Evolutionary conservation across 2,888 invertebrate species (phyloP).

Genomic region (Epinotia brunnichana): DNA sequence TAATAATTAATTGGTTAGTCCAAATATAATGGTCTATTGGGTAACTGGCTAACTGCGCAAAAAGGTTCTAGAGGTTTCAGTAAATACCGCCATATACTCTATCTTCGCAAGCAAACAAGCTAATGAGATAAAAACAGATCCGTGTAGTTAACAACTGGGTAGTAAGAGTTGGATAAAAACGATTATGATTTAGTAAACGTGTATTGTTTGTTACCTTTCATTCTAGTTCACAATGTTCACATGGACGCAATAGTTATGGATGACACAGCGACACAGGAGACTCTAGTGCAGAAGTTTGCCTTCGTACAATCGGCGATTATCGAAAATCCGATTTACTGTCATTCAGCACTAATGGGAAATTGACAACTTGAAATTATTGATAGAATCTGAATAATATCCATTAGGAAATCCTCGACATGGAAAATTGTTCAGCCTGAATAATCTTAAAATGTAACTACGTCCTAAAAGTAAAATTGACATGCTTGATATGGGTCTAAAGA

Average conservation of each 20-base stretch:
- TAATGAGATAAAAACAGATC: background rate
- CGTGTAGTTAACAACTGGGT: background rate
- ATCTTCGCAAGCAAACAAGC: background rate
- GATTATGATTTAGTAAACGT: slow-evolving; percentile 9
- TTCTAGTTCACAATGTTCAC: slow-evolving; percentile 18
- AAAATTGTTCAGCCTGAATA: too few relatives aligned
- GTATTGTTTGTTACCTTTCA: slow-evolving; percentile 19
- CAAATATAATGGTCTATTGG: too few relatives aligned
- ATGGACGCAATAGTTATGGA: slow-evolving; percentile 5
- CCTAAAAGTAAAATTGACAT: too few relatives aligned
- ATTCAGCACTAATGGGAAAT: too few relatives aligned
- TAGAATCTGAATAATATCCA: too few relatives aligned
- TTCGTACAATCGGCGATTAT: background rate
- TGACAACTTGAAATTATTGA: too few relatives aligned
- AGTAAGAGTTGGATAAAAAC: background rate
- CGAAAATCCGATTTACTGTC: too few relatives aligned
- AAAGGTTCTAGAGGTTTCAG: background rate
- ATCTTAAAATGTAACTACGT: too few relatives aligned
- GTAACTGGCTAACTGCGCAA: background rate
- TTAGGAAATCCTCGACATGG: too few relatives aligned
- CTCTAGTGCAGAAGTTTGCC: background rate
- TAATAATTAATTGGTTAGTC: too few relatives aligned
- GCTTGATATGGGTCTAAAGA: too few relatives aligned
- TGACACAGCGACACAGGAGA: background rate
- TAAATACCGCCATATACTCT: background rate